A percentile compares a stretch with the other conserved stretches of the same genome.
These are phyloP conservation scores for Ianthella basta DNA, from an alignment of 37 sponge, comb jelly and placozoan genomes.

Conservation along the genomic window DNA sequence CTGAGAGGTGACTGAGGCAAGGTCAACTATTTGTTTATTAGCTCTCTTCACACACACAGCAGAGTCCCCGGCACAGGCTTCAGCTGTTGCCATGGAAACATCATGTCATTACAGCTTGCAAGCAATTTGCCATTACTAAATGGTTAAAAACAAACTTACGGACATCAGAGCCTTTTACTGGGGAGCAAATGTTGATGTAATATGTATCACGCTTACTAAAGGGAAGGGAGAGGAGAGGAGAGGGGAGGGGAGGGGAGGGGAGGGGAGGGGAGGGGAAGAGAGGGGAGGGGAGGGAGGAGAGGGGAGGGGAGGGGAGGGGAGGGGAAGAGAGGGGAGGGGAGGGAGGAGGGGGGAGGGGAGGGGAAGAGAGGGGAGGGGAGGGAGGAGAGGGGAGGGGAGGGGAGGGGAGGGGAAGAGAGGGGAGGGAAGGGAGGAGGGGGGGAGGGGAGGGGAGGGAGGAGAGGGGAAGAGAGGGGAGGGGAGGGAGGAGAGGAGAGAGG, in stretches of 20 bases:
- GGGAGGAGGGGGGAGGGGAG: too few relatives aligned
- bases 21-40: background rate
- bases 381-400: too few relatives aligned
- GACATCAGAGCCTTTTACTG: background rate
- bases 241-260: background rate
- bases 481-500: too few relatives aligned
- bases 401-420: too few relatives aligned
- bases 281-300: too few relatives aligned
- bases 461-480: too few relatives aligned
- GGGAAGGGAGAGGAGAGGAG: background rate
- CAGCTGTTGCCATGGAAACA: background rate
- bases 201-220: slow-evolving; percentile 9
- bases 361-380: too few relatives aligned
- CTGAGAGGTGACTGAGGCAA: slow-evolving; percentile 46
- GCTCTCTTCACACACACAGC: slow-evolving; percentile 41
- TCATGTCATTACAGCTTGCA: background rate
- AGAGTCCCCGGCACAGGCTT: slow-evolving; percentile 3
- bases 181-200: slow-evolving; percentile 61
- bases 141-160: background rate
- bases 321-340: too few relatives aligned
- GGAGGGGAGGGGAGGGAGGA: too few relatives aligned
- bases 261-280: too few relatives aligned
- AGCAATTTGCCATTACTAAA: background rate
- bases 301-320: too few relatives aligned
- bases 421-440: too few relatives aligned